Percentiles rank a stretch among this genome's conserved stretches.
Evolutionary conservation across 1,140 invertebrate species (phyloP).

Genomic region (Dendrolimus kikuchii): DNA sequence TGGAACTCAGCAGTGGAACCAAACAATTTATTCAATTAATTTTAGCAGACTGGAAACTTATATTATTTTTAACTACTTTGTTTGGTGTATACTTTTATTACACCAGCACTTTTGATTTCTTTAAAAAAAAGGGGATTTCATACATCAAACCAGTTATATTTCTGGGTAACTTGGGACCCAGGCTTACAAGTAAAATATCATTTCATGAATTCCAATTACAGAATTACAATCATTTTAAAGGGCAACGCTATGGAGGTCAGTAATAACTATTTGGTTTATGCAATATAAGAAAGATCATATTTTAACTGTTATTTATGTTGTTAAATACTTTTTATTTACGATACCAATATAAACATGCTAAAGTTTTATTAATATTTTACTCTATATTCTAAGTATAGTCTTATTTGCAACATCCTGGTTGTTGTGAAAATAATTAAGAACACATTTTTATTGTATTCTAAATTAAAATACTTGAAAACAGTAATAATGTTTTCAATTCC

Average conservation of each 20-base stretch:
- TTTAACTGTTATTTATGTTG: background rate
- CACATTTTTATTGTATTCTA: background rate
- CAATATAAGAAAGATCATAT: background rate
- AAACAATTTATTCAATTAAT: slow-evolving; percentile 37
- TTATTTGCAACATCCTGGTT: background rate
- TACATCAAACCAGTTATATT: slow-evolving; percentile 55
- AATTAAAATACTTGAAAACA: too few species aligned
- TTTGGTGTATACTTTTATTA: slow-evolving; percentile 55
- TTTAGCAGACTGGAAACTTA: slow-evolving; percentile 46
- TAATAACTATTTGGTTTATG: slow-evolving; percentile 7
- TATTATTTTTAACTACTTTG: slow-evolving; percentile 39
- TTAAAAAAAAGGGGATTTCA: slow-evolving; percentile 52
- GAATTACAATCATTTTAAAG: slow-evolving; percentile 62
- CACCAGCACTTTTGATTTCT: slow-evolving; percentile 53
- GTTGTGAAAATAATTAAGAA: background rate
- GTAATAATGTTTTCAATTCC: too few species aligned
- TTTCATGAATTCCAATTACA: slow-evolving; percentile 63
- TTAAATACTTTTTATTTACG: background rate
- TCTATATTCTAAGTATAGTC: background rate
- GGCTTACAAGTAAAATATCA: slow-evolving; percentile 49
- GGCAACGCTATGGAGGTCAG: slow-evolving; percentile 63
- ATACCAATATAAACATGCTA: background rate
- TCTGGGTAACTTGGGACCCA: slow-evolving; percentile 58
- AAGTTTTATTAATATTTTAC: background rate
- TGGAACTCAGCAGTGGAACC: slow-evolving; percentile 26